These are phyloP conservation scores for Danio tinwini DNA, from an alignment of 2,797 vertebrate species.

Conservation along the genomic window DNA sequence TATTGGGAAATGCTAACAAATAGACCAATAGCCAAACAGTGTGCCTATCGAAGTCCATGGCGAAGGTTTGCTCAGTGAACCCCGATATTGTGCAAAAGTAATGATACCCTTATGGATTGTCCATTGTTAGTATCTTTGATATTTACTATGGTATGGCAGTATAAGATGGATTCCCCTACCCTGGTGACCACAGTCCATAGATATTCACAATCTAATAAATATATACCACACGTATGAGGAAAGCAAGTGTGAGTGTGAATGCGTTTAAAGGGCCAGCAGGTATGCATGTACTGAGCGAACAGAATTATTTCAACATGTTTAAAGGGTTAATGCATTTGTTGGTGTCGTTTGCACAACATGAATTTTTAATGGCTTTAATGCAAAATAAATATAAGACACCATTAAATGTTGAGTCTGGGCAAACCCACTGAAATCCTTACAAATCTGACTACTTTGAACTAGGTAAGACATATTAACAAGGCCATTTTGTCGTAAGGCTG, in stretches of 20 bases:
- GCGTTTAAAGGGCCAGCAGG: conserved; percentile 64
- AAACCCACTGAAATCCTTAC: conserved; percentile 44
- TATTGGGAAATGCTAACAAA: conserved; percentile 44
- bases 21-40: conserved; percentile 40
- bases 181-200: conserved; percentile 57
- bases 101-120: conserved; percentile 56
- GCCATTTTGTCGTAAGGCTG: conserved; percentile 28
- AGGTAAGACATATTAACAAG: conserved; percentile 22
- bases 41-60: conserved; percentile 51
- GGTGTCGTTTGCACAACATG: conserved; percentile 51
- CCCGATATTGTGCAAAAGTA: conserved; percentile 58
- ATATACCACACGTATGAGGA: conserved; percentile 30
- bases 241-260: conserved; percentile 51
- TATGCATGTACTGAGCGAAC: conserved; percentile 56
- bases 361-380: conserved; percentile 48
- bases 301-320: conserved; percentile 58
- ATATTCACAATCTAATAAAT: conserved; percentile 44
- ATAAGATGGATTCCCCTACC: conserved; percentile 54
- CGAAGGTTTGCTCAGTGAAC: conserved; percentile 36
- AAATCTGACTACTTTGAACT: conserved; percentile 16
- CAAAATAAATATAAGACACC: conserved; percentile 23
- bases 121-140: conserved; percentile 54
- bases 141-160: conserved; percentile 56
- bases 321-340: conserved; percentile 66
- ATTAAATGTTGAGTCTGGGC: conserved; percentile 50